Evolutionary conservation across 2,113 vertebrate genomes (phyloP), one percentile per base, ranked within the genome.

Genomic region (Atrichornis clamosus): DNA sequence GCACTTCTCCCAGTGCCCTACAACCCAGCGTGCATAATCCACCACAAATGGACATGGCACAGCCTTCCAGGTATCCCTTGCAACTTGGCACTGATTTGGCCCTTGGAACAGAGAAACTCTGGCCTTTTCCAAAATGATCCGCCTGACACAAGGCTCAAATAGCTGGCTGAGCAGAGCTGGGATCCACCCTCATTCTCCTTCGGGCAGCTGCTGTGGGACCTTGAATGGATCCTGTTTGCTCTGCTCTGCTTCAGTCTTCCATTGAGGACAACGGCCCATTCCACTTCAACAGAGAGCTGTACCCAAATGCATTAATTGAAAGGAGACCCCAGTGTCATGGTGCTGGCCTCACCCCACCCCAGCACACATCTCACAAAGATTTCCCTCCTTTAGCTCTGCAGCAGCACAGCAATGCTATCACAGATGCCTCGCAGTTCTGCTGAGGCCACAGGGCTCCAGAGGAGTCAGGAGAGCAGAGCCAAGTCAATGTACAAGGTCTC

Each of bases 131-230:
- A 41, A 65, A 76, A 55, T 3, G 19, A 77, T 28, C 76, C 0
- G 0, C 50, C 64, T 73, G 64, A 90, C 79, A 74, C 52, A 55
- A 76, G 67, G 63, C 50, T 80, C 68, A 88, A 89, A 95, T 89
- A 69, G 55, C 78, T 94, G 90, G 92, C 92, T 81, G n/a, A 80
- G 68, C 24, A 74, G 72, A 93, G 42, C 20, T 3, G 27, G 50
- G 67, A 65, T 87, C 84, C 90, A 41, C 75, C 63, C 78, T 58
- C 63, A 77, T 93, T 95, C 83, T 88, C 68, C 76, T 88, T 64
- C 0, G 0, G 65, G 30, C 47, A 95, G 47, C 33, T 49, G 87
- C 56, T 87, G 35, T 75, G 44, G 11, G 65, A 75, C 56, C 41
- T 77, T 59, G 30, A 50, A 42, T 39, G n/a, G 42, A 16, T 63